phyloP scores from a whole-genome alignment of 1,140 invertebrate species.

The Caerostris extrusa region DNA sequence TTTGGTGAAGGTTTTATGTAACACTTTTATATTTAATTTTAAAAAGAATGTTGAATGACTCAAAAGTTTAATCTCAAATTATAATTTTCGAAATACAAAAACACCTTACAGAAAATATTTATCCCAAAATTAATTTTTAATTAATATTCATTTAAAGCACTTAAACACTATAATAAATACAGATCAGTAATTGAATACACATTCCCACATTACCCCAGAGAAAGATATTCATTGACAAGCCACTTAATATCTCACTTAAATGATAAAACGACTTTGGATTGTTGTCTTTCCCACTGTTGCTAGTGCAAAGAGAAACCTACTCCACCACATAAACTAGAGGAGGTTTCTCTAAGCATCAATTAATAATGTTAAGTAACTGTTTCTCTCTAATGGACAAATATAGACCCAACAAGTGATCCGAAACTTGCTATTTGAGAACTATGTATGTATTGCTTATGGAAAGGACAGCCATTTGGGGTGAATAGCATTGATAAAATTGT shows the following conservation, averaged over 20 bases:
- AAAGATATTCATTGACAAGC: slow-evolving; percentile 21
- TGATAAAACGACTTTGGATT: slow-evolving; percentile 37
- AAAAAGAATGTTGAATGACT: no score
- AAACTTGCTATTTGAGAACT: background rate
- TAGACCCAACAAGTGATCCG: background rate
- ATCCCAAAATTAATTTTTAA: no score
- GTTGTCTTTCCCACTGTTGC: slow-evolving; percentile 24
- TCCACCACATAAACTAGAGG: no score
- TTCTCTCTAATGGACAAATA: slow-evolving; percentile 14
- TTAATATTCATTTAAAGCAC: no score
- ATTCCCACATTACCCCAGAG: background rate
- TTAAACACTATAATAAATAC: no score
- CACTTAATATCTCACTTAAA: slow-evolving; percentile 21
- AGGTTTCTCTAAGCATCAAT: no score
- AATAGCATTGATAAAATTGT: background rate
- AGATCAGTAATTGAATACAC: background rate
- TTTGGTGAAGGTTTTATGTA: no score
- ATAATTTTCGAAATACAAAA: no score
- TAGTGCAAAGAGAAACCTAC: background rate
- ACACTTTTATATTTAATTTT: no score
- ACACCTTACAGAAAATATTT: no score
- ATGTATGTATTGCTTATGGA: background rate
- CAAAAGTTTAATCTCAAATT: no score
- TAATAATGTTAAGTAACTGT: background rate
- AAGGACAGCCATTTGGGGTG: background rate